Evolutionary conservation across 2,888 invertebrate genomes (phyloP).

Genomic region (Oligia latruncula): DNA sequence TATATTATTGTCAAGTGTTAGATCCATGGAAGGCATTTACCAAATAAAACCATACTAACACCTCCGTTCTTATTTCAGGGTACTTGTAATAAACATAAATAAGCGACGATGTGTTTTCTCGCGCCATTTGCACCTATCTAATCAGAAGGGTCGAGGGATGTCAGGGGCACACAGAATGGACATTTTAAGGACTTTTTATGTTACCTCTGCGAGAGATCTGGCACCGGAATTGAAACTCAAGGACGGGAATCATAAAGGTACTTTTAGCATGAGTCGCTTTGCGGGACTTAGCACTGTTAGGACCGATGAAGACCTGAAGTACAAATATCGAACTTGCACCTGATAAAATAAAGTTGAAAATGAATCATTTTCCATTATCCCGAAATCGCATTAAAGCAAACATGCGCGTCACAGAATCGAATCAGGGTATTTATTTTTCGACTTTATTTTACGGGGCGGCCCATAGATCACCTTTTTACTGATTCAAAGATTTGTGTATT

Average conservation of each 20-base stretch:
- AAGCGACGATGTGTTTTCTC: constrained; percentile 93
- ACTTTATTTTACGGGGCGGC: background rate
- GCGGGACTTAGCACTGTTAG: background rate
- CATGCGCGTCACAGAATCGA: background rate
- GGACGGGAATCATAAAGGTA: constrained; percentile 73
- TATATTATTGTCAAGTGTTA: background rate
- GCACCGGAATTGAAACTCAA: constrained; percentile 76
- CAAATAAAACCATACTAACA: background rate
- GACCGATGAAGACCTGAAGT: background rate
- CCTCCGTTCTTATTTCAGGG: constrained; percentile 81
- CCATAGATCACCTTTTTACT: background rate
- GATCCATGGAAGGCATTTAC: background rate
- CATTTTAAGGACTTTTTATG: constrained; percentile 93
- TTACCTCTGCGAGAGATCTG: constrained; percentile 91
- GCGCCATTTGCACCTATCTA: constrained; percentile 91
- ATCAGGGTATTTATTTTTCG: background rate
- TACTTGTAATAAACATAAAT: constrained; percentile 92
- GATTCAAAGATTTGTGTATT: background rate
- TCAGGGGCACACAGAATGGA: constrained; percentile 93
- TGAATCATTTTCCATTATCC: background rate
- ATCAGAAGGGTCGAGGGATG: constrained; percentile 89
- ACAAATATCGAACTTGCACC: background rate
- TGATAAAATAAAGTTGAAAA: background rate
- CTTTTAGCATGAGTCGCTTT: background rate
- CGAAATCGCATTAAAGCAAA: background rate